Base-by-base conservation (phyloP, 2,888 invertebrate species). In the Polydrusus cervinus region DNA sequence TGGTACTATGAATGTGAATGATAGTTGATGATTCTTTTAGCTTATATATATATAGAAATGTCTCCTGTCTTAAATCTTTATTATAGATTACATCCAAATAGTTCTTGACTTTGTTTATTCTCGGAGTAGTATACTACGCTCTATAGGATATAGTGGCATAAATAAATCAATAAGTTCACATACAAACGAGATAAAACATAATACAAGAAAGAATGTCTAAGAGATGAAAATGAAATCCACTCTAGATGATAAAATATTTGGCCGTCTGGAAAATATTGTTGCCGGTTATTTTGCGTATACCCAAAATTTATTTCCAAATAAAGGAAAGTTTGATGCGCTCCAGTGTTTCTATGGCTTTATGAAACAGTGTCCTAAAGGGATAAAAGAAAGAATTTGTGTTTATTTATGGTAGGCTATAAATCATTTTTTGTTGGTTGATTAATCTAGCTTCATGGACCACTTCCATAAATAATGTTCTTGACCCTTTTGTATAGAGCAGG, bases 151-250 rank as follows among this genome's bases (percentile, higher is more conserved):
- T 3, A 14, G 16, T 14, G 14, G 8, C 6, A 47, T 16, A 47
- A 47, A 47, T 8, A 16, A 47, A 47, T 47, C 47, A 47, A 47
- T 47, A 47, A 0, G n/a, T n/a, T 9, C 34, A 34, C 34, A 10
- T 34, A 34, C 6, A 16, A 47, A 13, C 16, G 8, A 47, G n/a
- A 47, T 47, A 47, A 47, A 47, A 47, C 7, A 34, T 34, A 47
- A 16, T 16, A 47, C 47, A 47, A 16, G 16, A 16, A 47, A n/a
- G 47, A 9, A 47, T 47, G 16, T 1, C 47, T 16, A 16, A 47
- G 47, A 47, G 16, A 47, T 47, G 47, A 16, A 47, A 47, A 47
- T 8, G n/a, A 47, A 47, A 51, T 18, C 51, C 51, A 18, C 51
- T 51, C 51, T 20, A 34, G 34, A 20, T 20, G 18, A 51, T 51